Base-by-base conservation (phyloP, 2,797 vertebrate genomes). In the Sebastolobus altivelis region DNA sequence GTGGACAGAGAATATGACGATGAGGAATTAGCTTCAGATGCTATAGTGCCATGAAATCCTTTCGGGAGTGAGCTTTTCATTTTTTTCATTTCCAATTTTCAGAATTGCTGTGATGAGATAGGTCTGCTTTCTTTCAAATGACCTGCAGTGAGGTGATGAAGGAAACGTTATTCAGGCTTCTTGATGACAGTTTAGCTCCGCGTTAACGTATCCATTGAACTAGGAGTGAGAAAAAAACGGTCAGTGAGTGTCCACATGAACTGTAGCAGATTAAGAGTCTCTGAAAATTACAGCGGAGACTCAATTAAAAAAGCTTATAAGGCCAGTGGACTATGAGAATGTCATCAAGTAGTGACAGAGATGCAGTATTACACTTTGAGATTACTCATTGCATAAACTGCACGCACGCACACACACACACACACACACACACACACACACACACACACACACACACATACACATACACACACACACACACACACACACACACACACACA, bases 241-340 rank as follows among this genome's bases (percentile, higher is more conserved):
- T 65, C 46, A 20, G 1, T 65, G 75, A 79, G 58, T 74, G 65
- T 65, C 58, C 56, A 66, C 52, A 77, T 37, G 67, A 33, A 40
- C 67, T 69, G 61, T 6, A 66, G 8, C 67, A 81, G 89, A 93
- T 90, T 89, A 87, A 80, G 25, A 73, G 55, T 65, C 43, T 83
- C 5, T 76, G 63, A 85, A 79, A 86, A 87, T 84, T 67, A 75
- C 86, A 86, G 59, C 59, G 18, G 77, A 63, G 61, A 67, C 74
- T 82, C 62, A 86, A 75, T 91, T 81, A 92, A 82, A 74, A 62
- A 71, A 80, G 77, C 79, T 85, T 81, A 88, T 38, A 11, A 1
- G 4, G 31, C 65, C 10, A 49, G 2, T 71, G 75, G 52, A 52
- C 78, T 72, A 6, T 62, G 76, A 83, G 73, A 83, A 73, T 75